Evolutionary conservation across 2,113 vertebrate genomes (phyloP).

Genomic region (Agapornis roseicollis): DNA sequence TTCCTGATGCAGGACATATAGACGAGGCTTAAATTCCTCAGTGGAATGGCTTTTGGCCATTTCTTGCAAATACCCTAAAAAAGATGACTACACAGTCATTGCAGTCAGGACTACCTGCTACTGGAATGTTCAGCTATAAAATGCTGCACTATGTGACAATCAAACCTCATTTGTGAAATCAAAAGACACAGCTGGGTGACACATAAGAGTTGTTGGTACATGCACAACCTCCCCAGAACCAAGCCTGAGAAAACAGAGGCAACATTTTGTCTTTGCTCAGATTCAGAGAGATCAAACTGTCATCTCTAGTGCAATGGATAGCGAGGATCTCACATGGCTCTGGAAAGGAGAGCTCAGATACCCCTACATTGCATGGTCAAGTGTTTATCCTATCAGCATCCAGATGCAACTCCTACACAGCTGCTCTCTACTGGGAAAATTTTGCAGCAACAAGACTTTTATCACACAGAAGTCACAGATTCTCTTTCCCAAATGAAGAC

Average conservation of each 20-base stretch:
- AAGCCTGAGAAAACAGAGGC: background rate
- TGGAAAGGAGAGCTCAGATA: background rate
- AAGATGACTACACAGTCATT: background rate
- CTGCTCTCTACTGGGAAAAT: background rate
- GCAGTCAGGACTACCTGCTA: background rate
- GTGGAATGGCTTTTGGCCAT: background rate
- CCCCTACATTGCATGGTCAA: fast-evolving
- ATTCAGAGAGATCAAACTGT: background rate
- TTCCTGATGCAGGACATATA: background rate
- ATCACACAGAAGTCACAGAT: background rate
- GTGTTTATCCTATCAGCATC: fast-evolving
- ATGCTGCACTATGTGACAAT: fast-evolving
- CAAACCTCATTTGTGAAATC: background rate
- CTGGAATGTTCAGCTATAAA: background rate
- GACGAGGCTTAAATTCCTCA: background rate
- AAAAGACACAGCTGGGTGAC: background rate
- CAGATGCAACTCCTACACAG: background rate
- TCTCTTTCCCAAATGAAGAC: background rate
- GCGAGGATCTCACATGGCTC: fast-evolving
- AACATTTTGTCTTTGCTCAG: background rate
- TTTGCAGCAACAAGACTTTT: background rate
- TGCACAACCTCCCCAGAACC: background rate
- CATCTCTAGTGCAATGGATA: background rate
- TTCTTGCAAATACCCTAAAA: background rate
- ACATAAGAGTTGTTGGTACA: background rate